phyloP scores from a whole-genome alignment of 2,113 vertebrate genomes.

The Dermatemys mawii region DNA sequence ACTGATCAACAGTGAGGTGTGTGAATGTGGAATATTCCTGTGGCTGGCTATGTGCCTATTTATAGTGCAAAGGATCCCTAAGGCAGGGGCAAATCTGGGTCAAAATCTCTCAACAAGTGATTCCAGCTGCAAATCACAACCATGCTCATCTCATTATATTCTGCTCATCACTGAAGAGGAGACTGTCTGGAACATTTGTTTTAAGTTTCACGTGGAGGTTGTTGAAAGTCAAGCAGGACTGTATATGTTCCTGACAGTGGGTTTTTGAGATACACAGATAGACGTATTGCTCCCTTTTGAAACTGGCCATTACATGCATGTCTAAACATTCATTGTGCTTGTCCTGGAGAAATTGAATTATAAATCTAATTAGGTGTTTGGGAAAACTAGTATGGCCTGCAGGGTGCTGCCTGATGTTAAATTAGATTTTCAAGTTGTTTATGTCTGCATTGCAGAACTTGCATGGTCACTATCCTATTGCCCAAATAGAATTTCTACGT shows the following conservation, averaged over 20 bases:
- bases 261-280: background rate
- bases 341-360: background rate
- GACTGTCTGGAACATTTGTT: background rate
- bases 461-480: background rate
- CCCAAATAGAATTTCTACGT: conserved; percentile 36
- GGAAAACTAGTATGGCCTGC: background rate
- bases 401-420: conserved; percentile 26
- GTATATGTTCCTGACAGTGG: background rate
- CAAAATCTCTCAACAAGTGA: conserved; percentile 19
- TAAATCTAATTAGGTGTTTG: background rate
- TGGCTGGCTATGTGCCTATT: background rate
- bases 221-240: background rate
- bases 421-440: conserved; percentile 24
- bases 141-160: background rate
- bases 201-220: background rate
- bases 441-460: conserved; percentile 29
- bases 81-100: conserved; percentile 5
- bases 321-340: conserved; percentile 9
- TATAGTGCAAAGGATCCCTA: background rate
- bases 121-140: conserved; percentile 1
- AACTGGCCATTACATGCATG: background rate
- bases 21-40: background rate
- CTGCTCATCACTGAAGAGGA: background rate
- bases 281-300: background rate
- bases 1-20: background rate